These are phyloP conservation scores for Archips crataeganus DNA, from an alignment of 2,888 invertebrate species.

Conservation along the genomic window DNA sequence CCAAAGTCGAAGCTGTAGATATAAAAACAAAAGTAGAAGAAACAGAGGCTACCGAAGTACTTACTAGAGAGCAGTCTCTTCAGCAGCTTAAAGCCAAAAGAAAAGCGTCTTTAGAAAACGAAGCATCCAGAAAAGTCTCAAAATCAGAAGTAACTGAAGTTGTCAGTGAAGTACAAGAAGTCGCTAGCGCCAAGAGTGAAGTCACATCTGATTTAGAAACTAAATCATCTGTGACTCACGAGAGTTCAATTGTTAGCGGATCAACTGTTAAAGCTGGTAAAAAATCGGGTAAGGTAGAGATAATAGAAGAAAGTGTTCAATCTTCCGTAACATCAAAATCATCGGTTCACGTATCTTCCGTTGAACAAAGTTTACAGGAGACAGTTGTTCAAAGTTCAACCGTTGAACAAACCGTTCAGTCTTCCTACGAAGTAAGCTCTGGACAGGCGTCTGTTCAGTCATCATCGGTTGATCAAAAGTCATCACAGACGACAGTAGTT, in stretches of 20 bases:
- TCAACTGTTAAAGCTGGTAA: slow-evolving; percentile 47
- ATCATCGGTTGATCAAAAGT: slow-evolving; percentile 40
- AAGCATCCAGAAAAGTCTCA: slow-evolving; percentile 68
- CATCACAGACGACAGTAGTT: slow-evolving; percentile 35
- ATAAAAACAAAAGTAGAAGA: slow-evolving; percentile 46
- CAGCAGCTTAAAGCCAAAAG: slow-evolving; percentile 67
- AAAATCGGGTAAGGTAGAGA: slow-evolving; percentile 44
- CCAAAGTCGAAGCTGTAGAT: slow-evolving; percentile 53
- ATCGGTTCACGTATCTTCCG: slow-evolving; percentile 44
- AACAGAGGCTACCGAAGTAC: slow-evolving; percentile 51
- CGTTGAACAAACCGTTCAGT: slow-evolving; percentile 48
- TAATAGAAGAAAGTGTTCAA: slow-evolving; percentile 42
- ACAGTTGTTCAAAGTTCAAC: slow-evolving; percentile 42
- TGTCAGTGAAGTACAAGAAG: slow-evolving; percentile 64
- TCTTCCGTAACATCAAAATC: slow-evolving; percentile 42
- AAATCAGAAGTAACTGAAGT: slow-evolving; percentile 71
- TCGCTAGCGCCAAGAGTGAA: slow-evolving; percentile 60
- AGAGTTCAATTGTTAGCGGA: slow-evolving; percentile 62
- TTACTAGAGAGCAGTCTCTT: slow-evolving; percentile 61
- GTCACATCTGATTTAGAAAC: slow-evolving; percentile 67
- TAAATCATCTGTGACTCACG: slow-evolving; percentile 68
- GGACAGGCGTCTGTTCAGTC: slow-evolving; percentile 45
- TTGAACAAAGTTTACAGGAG: slow-evolving; percentile 42
- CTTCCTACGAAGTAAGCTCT: slow-evolving; percentile 40
- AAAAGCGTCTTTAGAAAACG: slow-evolving; percentile 72